Evolutionary conservation across 2,888 invertebrate species (phyloP).

Genomic region (Pheosia gnoma): DNA sequence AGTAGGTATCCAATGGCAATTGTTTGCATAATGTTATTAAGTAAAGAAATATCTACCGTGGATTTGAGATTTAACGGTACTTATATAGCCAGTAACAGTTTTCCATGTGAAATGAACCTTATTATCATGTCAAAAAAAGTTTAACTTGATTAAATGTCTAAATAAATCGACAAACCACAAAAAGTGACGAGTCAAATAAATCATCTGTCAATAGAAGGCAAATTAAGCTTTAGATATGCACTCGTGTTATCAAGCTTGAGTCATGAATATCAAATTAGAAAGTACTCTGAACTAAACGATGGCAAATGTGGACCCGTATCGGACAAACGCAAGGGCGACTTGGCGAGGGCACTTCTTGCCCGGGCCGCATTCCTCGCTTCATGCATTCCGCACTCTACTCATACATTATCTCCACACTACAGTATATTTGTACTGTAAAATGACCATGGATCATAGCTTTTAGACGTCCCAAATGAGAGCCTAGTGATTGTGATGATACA

Average conservation of each 20-base stretch:
- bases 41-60: neutral
- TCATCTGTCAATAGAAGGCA: neutral
- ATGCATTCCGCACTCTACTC: slow-evolving; percentile 62
- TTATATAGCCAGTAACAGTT: neutral
- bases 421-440: neutral
- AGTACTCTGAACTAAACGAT: slow-evolving; percentile 20
- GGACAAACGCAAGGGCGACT: slow-evolving; percentile 34
- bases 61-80: neutral
- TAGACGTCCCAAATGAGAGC: slow-evolving; percentile 11
- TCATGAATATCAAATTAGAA: slow-evolving; percentile 3
- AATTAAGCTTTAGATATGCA: neutral
- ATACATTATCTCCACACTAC: slow-evolving; percentile 20
- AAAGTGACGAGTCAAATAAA: neutral
- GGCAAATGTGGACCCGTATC: slow-evolving; percentile 42
- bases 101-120: neutral
- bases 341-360: slow-evolving; percentile 64
- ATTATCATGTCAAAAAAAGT: neutral
- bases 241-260: neutral
- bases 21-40: slow-evolving; percentile 4
- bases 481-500: neutral
- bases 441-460: slow-evolving; percentile 10
- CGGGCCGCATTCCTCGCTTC: slow-evolving; percentile 69
- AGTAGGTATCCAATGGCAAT: neutral
- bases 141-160: no score
- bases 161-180: neutral